Evolutionary conservation across 2,113 vertebrate species (phyloP).

Genomic region (Labeo rohita): DNA sequence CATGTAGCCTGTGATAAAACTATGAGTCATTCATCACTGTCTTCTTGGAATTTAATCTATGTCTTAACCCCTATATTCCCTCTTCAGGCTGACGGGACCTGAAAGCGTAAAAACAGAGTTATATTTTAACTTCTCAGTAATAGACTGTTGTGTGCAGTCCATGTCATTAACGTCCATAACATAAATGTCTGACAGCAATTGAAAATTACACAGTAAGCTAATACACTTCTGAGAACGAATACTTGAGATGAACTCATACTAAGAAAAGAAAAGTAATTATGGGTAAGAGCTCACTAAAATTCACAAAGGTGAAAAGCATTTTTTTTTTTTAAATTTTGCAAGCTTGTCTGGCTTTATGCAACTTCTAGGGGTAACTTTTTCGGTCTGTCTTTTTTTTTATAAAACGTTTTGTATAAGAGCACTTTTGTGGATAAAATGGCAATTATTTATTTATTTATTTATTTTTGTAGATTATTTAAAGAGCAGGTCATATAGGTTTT

Average conservation of each 20-base stretch:
- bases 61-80: slow-evolving; percentile 9
- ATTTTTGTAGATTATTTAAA: background rate
- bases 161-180: background rate
- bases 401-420: too few species aligned
- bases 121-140: background rate
- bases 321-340: background rate
- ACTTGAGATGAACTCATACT: background rate
- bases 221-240: slow-evolving; percentile 15
- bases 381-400: too few species aligned
- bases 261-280: background rate
- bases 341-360: background rate
- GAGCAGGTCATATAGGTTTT: too few species aligned
- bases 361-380: too few species aligned
- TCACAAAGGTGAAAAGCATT: background rate
- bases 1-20: slow-evolving; percentile 10
- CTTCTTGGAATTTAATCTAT: slow-evolving; percentile 23
- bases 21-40: slow-evolving; percentile 38
- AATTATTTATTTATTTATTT: too few species aligned
- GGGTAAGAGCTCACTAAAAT: background rate
- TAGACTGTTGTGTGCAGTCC: background rate
- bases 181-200: background rate
- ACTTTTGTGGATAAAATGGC: too few species aligned
- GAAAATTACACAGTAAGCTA: background rate
- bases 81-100: background rate
- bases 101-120: slow-evolving; percentile 1